Evolutionary conservation across 1,140 invertebrate species (phyloP).

Genomic region (Rhyacophila brunnea): DNA sequence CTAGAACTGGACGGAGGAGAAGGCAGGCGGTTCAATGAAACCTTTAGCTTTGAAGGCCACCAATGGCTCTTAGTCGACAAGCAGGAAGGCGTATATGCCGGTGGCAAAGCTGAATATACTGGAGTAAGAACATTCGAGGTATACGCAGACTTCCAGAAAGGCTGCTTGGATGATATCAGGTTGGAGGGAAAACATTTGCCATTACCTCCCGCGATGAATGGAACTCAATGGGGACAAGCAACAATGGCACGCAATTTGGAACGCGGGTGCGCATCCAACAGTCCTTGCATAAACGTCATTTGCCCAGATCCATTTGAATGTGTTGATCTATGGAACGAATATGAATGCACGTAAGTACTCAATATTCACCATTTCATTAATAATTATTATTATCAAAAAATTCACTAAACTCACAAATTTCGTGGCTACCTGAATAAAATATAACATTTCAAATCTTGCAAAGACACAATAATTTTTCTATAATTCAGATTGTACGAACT

Average conservation of each 20-base stretch:
- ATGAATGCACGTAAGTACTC: constrained; percentile 92
- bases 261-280: constrained; percentile 88
- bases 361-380: too few species aligned
- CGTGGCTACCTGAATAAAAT: too few species aligned
- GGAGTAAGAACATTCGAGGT: constrained; percentile 90
- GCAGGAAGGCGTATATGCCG: constrained; percentile 91
- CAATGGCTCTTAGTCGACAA: constrained; percentile 91
- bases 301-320: constrained; percentile 93
- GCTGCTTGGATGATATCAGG: constrained; percentile 65
- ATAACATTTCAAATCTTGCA: too few species aligned
- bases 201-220: constrained; percentile 87
- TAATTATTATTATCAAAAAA: too few species aligned
- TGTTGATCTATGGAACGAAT: constrained; percentile 94
- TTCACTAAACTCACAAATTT: too few species aligned
- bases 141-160: constrained; percentile 91
- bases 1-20: constrained; percentile 93
- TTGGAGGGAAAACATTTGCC: constrained; percentile 91
- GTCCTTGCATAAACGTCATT: constrained; percentile 88
- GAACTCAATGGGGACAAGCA: constrained; percentile 91
- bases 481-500: too few species aligned
- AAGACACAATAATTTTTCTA: too few species aligned
- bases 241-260: constrained; percentile 89
- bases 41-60: constrained; percentile 86
- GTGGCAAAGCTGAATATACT: constrained; percentile 92
- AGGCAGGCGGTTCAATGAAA: constrained; percentile 91